These are phyloP conservation scores for Acrossocheilus fasciatus DNA, from an alignment of 2,797 vertebrate genomes.

Conservation along the genomic window DNA sequence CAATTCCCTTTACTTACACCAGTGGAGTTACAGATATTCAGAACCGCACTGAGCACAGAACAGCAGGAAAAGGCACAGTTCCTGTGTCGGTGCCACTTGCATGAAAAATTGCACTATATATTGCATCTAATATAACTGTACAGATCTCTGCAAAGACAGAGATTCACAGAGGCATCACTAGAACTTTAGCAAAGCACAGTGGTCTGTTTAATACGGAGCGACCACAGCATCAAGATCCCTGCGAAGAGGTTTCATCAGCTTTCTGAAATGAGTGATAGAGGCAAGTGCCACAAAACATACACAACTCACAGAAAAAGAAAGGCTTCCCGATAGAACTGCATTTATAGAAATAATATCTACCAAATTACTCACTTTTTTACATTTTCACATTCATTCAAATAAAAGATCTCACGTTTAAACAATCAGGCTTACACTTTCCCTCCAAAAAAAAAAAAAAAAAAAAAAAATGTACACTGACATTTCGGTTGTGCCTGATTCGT, in stretches of 20 bases:
- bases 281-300: background rate
- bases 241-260: background rate
- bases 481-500: conserved; percentile 5
- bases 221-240: conserved; percentile 1
- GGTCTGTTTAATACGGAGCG: conserved; percentile 5
- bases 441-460: background rate
- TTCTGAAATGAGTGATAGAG: conserved; percentile 16
- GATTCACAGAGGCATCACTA: conserved; percentile 60
- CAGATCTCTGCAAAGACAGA: conserved; percentile 70
- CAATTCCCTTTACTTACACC: conserved; percentile 60
- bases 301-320: conserved; percentile 19
- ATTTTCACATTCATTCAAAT: conserved; percentile 23
- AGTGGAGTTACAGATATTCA: conserved; percentile 46
- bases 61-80: conserved; percentile 76
- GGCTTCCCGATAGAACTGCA: conserved; percentile 31
- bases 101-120: conserved; percentile 44
- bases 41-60: conserved; percentile 54
- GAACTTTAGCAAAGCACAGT: conserved; percentile 34
- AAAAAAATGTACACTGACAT: background rate
- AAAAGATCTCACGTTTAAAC: conserved; percentile 17
- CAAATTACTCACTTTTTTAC: background rate
- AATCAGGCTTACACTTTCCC: background rate
- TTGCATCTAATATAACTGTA: conserved; percentile 63
- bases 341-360: conserved; percentile 18
- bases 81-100: conserved; percentile 62